Evolutionary conservation across 2,888 invertebrate species (phyloP).

Genomic region (Tetropium fuscum): DNA sequence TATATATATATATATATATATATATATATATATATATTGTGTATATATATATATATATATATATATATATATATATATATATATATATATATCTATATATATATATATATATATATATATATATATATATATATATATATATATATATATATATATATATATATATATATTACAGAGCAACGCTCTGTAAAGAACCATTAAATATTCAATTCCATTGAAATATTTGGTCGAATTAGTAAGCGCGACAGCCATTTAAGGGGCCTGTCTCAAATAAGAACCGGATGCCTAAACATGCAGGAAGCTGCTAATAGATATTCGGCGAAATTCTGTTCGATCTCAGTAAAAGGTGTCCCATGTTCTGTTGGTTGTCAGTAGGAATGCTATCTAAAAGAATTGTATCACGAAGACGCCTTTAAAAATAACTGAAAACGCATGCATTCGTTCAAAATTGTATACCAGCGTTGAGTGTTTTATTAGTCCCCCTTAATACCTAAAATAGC

Average conservation of each 20-base stretch:
- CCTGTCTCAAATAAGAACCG: constrained; percentile 30
- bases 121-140: too few relatives aligned
- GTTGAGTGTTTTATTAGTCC: constrained; percentile 46
- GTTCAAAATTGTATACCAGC: constrained; percentile 36
- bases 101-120: too few relatives aligned
- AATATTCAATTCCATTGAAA: background rate
- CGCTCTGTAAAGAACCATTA: too few relatives aligned
- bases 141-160: too few relatives aligned
- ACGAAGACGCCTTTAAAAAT: constrained; percentile 20
- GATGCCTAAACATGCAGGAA: constrained; percentile 32
- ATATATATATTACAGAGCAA: too few relatives aligned
- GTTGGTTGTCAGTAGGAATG: constrained; percentile 16
- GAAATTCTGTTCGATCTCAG: constrained; percentile 29
- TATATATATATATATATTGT: too few relatives aligned
- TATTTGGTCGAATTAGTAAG: constrained; percentile 13
- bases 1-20: too few relatives aligned
- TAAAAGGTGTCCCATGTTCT: constrained; percentile 33
- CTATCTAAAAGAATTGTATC: too few relatives aligned
- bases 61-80: too few relatives aligned
- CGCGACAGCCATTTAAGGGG: constrained; percentile 12
- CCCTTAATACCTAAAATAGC: constrained; percentile 30
- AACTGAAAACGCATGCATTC: constrained; percentile 32
- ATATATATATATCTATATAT: too few relatives aligned
- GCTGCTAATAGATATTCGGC: constrained; percentile 34
- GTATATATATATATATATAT: too few relatives aligned